phyloP scores from a whole-genome alignment of 2,888 invertebrate species.

The Scaptomyza tumidula region DNA sequence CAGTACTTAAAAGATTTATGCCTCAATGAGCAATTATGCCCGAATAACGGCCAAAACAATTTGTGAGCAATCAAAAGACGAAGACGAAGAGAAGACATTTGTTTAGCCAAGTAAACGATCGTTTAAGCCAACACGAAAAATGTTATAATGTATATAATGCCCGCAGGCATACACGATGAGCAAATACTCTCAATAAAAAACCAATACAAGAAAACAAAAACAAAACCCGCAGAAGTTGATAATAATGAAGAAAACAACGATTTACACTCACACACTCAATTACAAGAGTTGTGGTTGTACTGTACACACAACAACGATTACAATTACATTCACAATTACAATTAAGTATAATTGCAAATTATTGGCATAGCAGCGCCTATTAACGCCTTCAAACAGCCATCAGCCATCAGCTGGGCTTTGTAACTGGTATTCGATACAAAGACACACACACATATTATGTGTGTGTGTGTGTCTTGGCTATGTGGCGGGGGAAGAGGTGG shows the following conservation, averaged over 20 bases:
- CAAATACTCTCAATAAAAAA: conserved; percentile 62
- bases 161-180: conserved; percentile 49
- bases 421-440: conserved; percentile 19
- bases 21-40: conserved; percentile 44
- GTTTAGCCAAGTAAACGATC: conserved; percentile 71
- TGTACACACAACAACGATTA: conserved; percentile 45
- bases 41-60: conserved; percentile 39
- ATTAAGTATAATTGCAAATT: conserved; percentile 78
- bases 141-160: conserved; percentile 59
- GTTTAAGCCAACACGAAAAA: conserved; percentile 61
- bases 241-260: conserved; percentile 26
- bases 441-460: neutral
- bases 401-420: conserved; percentile 17
- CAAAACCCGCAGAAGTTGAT: conserved; percentile 10
- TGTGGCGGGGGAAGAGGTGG: conserved; percentile 1
- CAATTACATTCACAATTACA: conserved; percentile 64
- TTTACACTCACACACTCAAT: conserved; percentile 51
- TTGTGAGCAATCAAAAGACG: conserved; percentile 24
- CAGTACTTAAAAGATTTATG: conserved; percentile 36
- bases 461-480: too few relatives aligned
- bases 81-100: conserved; percentile 51
- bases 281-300: conserved; percentile 36
- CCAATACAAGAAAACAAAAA: conserved; percentile 28
- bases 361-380: conserved; percentile 78
- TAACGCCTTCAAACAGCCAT: conserved; percentile 65